A percentile compares a stretch with the other conserved stretches of the same genome.
phyloP scores from a whole-genome alignment of 2,113 vertebrate species.

The Rhinoptilus africanus region DNA sequence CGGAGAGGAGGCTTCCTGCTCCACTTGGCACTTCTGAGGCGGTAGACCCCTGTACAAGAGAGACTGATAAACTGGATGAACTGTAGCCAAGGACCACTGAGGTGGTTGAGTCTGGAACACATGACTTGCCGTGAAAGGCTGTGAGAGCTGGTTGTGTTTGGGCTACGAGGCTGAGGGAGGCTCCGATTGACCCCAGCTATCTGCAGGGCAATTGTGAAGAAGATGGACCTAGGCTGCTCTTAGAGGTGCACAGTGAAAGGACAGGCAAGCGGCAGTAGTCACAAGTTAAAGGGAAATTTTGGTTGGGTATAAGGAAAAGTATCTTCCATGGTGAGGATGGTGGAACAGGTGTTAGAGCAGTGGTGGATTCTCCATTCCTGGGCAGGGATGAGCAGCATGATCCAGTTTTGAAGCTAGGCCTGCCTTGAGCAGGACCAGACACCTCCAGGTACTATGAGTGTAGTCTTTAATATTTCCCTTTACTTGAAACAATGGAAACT shows the following conservation, averaged over 20 bases:
- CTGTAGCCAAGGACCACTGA: accelerated
- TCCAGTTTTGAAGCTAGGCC: neutral
- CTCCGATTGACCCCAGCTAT: accelerated
- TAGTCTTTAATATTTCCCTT: neutral
- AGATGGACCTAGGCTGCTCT: neutral
- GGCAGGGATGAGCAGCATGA: accelerated
- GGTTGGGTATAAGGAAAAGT: neutral
- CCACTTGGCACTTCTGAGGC: neutral
- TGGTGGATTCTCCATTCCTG: neutral
- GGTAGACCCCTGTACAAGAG: neutral
- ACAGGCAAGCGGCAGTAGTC: neutral
- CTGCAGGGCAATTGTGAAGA: neutral
- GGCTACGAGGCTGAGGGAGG: neutral
- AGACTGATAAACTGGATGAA: neutral
- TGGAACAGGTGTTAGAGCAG: neutral
- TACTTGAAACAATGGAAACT: neutral
- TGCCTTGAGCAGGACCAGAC: neutral
- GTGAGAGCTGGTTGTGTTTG: neutral
- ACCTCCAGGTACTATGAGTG: neutral
- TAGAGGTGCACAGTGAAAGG: neutral
- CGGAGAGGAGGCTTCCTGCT: neutral
- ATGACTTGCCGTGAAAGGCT: accelerated
- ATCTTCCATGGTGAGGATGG: neutral
- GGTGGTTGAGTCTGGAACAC: neutral
- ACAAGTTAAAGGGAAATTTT: neutral